These are phyloP conservation scores for Drepanosiphum platanoidis DNA, from an alignment of 2,888 invertebrate species.

Conservation along the genomic window DNA sequence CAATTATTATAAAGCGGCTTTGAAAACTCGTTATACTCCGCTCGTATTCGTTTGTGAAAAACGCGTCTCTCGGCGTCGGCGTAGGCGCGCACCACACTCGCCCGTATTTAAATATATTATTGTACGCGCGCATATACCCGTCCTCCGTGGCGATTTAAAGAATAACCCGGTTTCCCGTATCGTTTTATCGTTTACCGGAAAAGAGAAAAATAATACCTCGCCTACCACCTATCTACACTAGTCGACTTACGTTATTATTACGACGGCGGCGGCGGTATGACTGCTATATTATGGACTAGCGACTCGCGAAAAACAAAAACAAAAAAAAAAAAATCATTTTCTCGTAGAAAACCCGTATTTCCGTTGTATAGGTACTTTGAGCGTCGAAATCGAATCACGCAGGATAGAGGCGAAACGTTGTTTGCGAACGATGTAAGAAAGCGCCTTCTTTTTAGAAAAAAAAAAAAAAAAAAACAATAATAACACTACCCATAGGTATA, in stretches of 20 bases:
- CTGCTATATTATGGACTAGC: neutral
- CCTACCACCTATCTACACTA: too few species aligned
- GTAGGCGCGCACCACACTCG: neutral
- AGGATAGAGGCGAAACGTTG: neutral
- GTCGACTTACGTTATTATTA: too few species aligned
- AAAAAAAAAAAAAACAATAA: neutral
- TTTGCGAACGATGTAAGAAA: neutral
- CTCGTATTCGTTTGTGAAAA: neutral
- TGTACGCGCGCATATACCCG: neutral
- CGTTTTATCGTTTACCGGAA: neutral
- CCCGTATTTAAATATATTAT: neutral
- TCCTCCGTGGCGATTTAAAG: neutral
- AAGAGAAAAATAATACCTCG: neutral
- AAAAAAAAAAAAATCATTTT: neutral
- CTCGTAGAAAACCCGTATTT: neutral
- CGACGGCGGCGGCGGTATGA: too few species aligned
- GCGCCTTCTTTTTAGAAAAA: neutral
- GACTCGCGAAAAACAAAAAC: neutral
- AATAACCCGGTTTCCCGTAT: conserved; percentile 1
- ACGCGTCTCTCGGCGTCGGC: neutral
- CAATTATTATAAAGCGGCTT: neutral
- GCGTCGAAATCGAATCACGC: conserved; percentile 18
- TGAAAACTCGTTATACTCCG: neutral
- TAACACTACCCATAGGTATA: neutral
- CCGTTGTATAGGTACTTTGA: neutral